Conservation (phyloP, 2,888 invertebrate species). For the Drosophila dives region DNA sequence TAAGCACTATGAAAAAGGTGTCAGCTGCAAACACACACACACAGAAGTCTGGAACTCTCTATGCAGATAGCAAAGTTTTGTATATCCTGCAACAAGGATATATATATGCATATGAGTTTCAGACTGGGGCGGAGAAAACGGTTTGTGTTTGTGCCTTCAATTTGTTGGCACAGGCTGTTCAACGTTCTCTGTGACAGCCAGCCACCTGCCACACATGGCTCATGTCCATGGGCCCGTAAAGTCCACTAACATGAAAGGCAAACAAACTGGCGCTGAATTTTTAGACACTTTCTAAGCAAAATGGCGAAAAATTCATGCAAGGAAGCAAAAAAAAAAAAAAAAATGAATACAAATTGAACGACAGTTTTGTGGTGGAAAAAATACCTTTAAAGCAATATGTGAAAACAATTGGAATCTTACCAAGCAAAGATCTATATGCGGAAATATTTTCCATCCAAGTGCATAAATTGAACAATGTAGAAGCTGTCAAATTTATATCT, state of each 20-base stretch:
- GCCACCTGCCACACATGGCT: slow-evolving; percentile 22
- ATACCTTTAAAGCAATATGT: slow-evolving; percentile 20
- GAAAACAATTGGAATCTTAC: slow-evolving; percentile 17
- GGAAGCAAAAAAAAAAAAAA: neutral
- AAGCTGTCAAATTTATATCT: neutral
- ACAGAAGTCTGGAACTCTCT: slow-evolving; percentile 6
- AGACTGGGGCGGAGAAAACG: slow-evolving; percentile 13
- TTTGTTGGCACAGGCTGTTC: slow-evolving; percentile 26
- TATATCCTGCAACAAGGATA: slow-evolving; percentile 18
- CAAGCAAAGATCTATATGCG: neutral
- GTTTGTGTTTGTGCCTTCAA: slow-evolving; percentile 22
- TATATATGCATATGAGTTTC: neutral
- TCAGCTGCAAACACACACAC: slow-evolving; percentile 51
- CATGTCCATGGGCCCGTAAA: slow-evolving; percentile 65
- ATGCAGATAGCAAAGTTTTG: slow-evolving; percentile 47
- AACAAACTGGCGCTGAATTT: slow-evolving; percentile 65
- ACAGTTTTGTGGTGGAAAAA: slow-evolving; percentile 37
- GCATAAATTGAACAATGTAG: slow-evolving; percentile 10
- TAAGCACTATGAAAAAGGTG: slow-evolving; percentile 40
- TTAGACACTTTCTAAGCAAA: slow-evolving; percentile 73
- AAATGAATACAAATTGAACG: slow-evolving; percentile 39
- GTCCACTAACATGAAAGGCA: slow-evolving; percentile 77
- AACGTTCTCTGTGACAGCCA: slow-evolving; percentile 1
- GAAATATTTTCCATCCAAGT: slow-evolving; percentile 9
- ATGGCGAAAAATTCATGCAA: slow-evolving; percentile 9